Base-by-base conservation (phyloP, 2,888 invertebrate genomes). In the Netelia melanura region DNA sequence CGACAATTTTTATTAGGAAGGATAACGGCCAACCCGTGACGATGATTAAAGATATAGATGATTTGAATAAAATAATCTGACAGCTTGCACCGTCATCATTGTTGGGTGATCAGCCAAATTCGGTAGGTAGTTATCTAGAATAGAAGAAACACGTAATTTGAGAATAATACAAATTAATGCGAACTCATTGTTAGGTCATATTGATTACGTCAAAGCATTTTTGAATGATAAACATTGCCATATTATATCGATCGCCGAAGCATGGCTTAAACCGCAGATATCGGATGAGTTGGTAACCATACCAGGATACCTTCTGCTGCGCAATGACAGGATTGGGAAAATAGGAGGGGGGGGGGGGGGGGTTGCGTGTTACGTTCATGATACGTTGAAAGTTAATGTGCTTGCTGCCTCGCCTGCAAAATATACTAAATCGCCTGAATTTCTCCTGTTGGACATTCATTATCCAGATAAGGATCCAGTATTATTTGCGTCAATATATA, bases 221-320 rank as follows among this genome's bases (percentile, higher is more conserved):
- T 61, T 74, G 14, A 3, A 62, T 10, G 14, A 8, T 0, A 38
- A 52, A 30, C 21, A 10, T 17, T 62, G 30, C 52, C 64, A 80
- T 62, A 5, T 80, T 14, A 71, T 80, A 17, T 48, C 62, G 2
- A 11, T 80, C 0, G 25, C 62, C 17, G 72, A 80, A 48, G 54
- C 80, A 1, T 80, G 70, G 64, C 38, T 80, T 1, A 48, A 80
- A 14, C 5, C 62, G 1, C 11, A 62, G 17, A 80, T 71, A 1
- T 21, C 43, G 1, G 80, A 80, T 71, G 58, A 52, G 52, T 17
- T 62, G 9, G 1, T 80, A 17, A 2, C 0, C 0, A 14, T 80
- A 30, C 25, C 10, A 8, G n/a, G 30, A n/a, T 64, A 64, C 14
- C 30, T 38, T 64, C 25, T 64, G n/a, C 6, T 64, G 2, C 30